phyloP scores from a whole-genome alignment of 2,888 invertebrate genomes.

The Rhingia rostrata region DNA sequence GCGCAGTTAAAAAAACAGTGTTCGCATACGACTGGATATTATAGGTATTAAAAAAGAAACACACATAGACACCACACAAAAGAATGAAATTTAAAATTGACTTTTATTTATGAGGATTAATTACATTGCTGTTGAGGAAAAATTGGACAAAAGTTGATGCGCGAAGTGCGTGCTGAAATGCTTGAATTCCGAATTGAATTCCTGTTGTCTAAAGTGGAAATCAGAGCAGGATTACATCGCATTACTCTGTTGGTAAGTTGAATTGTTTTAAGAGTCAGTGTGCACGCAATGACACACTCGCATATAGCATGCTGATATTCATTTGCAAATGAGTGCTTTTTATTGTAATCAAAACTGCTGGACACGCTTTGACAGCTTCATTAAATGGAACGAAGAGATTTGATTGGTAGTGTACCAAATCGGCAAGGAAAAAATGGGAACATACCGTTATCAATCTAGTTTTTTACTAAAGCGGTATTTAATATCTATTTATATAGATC shows the following conservation, averaged over 20 bases:
- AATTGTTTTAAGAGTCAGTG: not conserved
- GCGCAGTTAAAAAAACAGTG: slow-evolving; percentile 43
- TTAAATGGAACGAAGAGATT: not conserved
- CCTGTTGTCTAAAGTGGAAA: not conserved
- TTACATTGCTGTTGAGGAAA: slow-evolving; percentile 37
- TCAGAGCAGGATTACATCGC: not conserved
- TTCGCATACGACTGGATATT: slow-evolving; percentile 6
- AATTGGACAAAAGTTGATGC: slow-evolving; percentile 46
- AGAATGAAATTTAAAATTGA: slow-evolving; percentile 43
- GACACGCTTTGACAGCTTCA: slow-evolving; percentile 5
- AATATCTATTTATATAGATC: no score
- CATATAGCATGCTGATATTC: no score
- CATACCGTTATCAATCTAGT: no score
- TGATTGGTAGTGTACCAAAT: no score
- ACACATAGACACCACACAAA: not conserved
- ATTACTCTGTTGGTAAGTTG: slow-evolving; percentile 14
- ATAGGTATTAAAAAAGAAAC: slow-evolving; percentile 3
- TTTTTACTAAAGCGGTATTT: no score
- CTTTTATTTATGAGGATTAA: slow-evolving; percentile 60
- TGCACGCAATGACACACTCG: slow-evolving; percentile 14
- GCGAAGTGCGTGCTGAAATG: slow-evolving; percentile 58
- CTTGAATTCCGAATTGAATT: slow-evolving; percentile 1
- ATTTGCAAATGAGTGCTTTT: no score
- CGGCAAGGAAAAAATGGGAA: no score
- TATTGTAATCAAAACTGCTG: no score